A percentile compares a stretch with the other conserved stretches of the same genome.
Evolutionary conservation across 2,797 vertebrate genomes (phyloP).

Genomic region (Sparidentex hasta): DNA sequence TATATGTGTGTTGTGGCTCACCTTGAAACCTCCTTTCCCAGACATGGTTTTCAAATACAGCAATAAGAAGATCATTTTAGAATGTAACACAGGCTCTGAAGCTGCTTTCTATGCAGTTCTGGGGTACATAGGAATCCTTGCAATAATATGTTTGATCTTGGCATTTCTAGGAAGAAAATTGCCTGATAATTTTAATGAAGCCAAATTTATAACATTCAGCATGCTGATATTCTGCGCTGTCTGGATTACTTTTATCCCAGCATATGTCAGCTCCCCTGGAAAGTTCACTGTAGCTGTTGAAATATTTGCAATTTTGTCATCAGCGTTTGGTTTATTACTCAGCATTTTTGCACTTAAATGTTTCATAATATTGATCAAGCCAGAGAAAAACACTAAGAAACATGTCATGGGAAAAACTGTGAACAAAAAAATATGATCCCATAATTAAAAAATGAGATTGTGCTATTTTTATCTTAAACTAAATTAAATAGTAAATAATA

Average conservation of each 20-base stretch:
- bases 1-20: slow-evolving; percentile 83
- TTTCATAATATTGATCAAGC: slow-evolving; percentile 83
- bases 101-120: slow-evolving; percentile 81
- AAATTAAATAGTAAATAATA: too few species aligned
- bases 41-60: slow-evolving; percentile 74
- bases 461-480: too few species aligned
- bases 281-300: slow-evolving; percentile 86
- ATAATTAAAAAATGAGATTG: not conserved
- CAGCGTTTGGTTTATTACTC: slow-evolving; percentile 79
- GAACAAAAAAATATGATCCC: not conserved
- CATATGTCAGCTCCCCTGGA: slow-evolving; percentile 85
- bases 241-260: slow-evolving; percentile 85
- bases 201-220: slow-evolving; percentile 85
- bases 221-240: slow-evolving; percentile 86
- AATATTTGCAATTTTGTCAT: slow-evolving; percentile 86
- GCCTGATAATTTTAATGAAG: slow-evolving; percentile 86
- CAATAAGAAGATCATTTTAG: slow-evolving; percentile 60
- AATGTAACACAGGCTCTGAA: too few species aligned
- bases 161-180: slow-evolving; percentile 85
- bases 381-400: slow-evolving; percentile 33
- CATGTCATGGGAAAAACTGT: slow-evolving; percentile 72
- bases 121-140: slow-evolving; percentile 84
- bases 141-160: slow-evolving; percentile 77
- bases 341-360: slow-evolving; percentile 85
- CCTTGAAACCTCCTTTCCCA: slow-evolving; percentile 80